Evolutionary conservation across 2,888 invertebrate species (phyloP).

Genomic region (Ophion slaviceki): DNA sequence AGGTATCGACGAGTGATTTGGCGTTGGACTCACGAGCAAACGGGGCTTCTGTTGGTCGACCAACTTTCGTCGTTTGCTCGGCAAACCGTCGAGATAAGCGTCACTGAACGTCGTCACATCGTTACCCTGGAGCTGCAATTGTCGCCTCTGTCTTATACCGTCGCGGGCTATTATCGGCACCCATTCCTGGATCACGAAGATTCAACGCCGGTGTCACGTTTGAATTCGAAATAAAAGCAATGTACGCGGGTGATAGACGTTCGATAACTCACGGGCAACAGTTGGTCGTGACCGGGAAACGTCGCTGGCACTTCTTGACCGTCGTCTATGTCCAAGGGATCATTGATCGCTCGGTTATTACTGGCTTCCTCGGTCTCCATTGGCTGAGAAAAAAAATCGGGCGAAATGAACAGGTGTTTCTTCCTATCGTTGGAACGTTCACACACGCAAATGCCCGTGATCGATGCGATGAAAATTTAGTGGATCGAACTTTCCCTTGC

Average conservation of each 20-base stretch:
- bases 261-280: slow-evolving; percentile 76
- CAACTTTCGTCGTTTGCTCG: slow-evolving; percentile 94
- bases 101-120: slow-evolving; percentile 89
- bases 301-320: slow-evolving; percentile 76
- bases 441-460: background rate
- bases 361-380: slow-evolving; percentile 85
- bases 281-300: slow-evolving; percentile 78
- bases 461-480: background rate
- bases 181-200: slow-evolving; percentile 87
- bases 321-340: slow-evolving; percentile 73
- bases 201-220: background rate
- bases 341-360: slow-evolving; percentile 72
- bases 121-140: slow-evolving; percentile 80
- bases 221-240: background rate
- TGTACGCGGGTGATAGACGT: background rate
- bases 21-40: slow-evolving; percentile 78
- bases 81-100: slow-evolving; percentile 95
- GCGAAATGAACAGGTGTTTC: background rate
- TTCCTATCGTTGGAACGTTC: background rate
- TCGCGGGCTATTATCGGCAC: slow-evolving; percentile 94
- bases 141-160: slow-evolving; percentile 88
- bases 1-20: slow-evolving; percentile 77
- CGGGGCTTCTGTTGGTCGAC: slow-evolving; percentile 84
- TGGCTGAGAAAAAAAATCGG: slow-evolving; percentile 76
- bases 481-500: background rate